Percentiles rank a stretch among this genome's conserved stretches.
Evolutionary conservation across 2,113 vertebrate species (phyloP).

Genomic region (Calypte anna): DNA sequence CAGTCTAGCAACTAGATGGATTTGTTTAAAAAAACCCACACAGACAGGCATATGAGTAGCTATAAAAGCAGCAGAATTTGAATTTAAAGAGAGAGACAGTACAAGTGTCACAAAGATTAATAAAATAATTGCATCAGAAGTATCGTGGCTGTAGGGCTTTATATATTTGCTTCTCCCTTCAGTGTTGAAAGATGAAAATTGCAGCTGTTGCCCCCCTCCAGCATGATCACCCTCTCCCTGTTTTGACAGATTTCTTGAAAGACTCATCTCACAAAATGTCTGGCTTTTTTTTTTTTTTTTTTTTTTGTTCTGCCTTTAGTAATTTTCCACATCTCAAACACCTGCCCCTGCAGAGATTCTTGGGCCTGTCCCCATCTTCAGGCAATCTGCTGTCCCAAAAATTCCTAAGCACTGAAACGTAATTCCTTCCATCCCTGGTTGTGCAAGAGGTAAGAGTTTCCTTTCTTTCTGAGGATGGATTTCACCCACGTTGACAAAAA

Average conservation of each 20-base stretch:
- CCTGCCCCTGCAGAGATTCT: conserved; percentile 11
- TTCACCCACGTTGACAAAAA: not conserved
- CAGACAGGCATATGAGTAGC: conserved; percentile 8
- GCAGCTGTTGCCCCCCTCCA: conserved; percentile 54
- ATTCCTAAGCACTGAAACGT: not conserved
- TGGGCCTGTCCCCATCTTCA: conserved; percentile 3
- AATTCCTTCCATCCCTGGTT: rapidly evolving
- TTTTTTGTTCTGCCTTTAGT: conserved; percentile 42
- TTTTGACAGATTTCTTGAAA: conserved; percentile 66
- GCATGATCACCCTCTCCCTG: conserved; percentile 45
- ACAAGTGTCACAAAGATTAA: conserved; percentile 61
- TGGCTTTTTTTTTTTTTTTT: not conserved
- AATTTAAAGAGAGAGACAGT: conserved; percentile 51
- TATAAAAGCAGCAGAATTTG: conserved; percentile 51
- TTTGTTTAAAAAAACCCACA: not conserved
- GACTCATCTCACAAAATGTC: conserved; percentile 55
- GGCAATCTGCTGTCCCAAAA: not conserved
- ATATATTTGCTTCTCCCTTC: conserved; percentile 7
- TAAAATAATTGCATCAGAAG: conserved; percentile 61
- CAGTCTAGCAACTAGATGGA: conserved; percentile 36
- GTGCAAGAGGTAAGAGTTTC: not conserved
- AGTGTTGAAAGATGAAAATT: conserved; percentile 44
- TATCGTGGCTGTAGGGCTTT: conserved; percentile 39
- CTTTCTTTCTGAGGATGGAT: not conserved
- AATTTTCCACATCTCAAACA: conserved; percentile 49